A percentile compares a stretch with the other conserved stretches of the same genome.
Conservation (phyloP, 1,140 invertebrate genomes). For the Centruroides vittatus region DNA sequence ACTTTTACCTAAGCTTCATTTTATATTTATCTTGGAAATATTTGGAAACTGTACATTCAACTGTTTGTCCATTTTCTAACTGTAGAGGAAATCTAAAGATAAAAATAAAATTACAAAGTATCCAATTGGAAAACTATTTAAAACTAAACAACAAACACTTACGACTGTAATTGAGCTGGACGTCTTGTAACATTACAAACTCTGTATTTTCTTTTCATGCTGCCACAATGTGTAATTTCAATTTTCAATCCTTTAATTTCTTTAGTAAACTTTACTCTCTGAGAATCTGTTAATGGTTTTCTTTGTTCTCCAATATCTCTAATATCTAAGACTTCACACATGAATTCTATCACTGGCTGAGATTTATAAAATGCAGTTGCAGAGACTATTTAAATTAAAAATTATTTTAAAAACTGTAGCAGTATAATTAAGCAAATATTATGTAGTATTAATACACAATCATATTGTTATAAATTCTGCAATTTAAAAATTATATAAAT, state of each 20-base stretch:
- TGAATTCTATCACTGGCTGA: conserved; percentile 98
- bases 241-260: conserved; percentile 99
- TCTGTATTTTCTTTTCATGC: conserved; percentile 96
- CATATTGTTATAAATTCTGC: too few species aligned
- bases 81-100: conserved; percentile 70
- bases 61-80: conserved; percentile 96
- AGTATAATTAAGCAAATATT: too few species aligned
- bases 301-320: conserved; percentile 79
- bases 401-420: neutral
- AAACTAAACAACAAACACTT: conserved; percentile 20
- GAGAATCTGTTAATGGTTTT: conserved; percentile 94
- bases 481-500: too few species aligned
- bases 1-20: conserved; percentile 53
- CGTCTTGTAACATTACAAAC: conserved; percentile 97
- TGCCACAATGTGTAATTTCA: conserved; percentile 98
- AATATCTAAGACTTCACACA: conserved; percentile 99
- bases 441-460: too few species aligned
- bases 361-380: conserved; percentile 99
- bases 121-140: neutral
- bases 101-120: neutral
- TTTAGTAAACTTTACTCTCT: conserved; percentile 99
- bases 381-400: conserved; percentile 42
- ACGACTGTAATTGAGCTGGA: conserved; percentile 88
- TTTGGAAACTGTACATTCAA: conserved; percentile 99
- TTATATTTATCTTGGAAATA: conserved; percentile 99